A percentile compares a stretch with the other conserved stretches of the same genome.
These are phyloP conservation scores for Cathartes aura DNA, from an alignment of 2,113 vertebrate species.

Conservation along the genomic window DNA sequence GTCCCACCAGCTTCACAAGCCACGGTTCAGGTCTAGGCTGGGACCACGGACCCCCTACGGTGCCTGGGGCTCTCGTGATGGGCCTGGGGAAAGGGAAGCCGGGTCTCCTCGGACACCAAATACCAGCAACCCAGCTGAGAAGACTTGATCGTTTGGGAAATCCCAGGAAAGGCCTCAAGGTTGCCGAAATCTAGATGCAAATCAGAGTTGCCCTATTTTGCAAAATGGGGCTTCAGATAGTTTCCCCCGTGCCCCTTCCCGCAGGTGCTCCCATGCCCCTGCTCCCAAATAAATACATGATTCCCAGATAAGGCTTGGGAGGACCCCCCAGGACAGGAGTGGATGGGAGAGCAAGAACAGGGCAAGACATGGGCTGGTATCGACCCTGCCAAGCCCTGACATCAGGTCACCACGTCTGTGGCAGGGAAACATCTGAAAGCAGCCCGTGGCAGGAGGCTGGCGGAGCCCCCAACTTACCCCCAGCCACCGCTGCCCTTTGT, in stretches of 20 bases:
- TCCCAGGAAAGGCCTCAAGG: background rate
- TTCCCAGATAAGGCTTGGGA: background rate
- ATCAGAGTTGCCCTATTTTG: background rate
- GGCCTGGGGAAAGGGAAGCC: background rate
- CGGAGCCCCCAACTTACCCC: slow-evolving; percentile 77
- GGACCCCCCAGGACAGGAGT: background rate
- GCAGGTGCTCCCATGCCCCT: background rate
- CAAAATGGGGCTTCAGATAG: background rate
- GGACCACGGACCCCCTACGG: background rate
- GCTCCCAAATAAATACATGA: background rate
- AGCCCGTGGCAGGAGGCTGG: background rate
- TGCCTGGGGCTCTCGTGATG: background rate
- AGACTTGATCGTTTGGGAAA: background rate
- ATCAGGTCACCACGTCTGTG: background rate
- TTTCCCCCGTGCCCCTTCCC: background rate
- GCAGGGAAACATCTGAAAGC: background rate
- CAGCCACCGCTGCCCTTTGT: slow-evolving; percentile 97
- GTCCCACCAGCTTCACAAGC: background rate
- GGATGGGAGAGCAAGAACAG: background rate
- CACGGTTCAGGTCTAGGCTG: background rate
- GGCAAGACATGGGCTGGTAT: background rate
- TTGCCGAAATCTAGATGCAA: background rate
- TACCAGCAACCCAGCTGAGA: background rate
- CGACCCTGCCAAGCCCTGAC: background rate
- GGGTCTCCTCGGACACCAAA: background rate